A percentile compares a stretch with the other conserved stretches of the same genome.
Conservation (phyloP, 1,140 invertebrate species). For the Lanistes nyassanus region DNA sequence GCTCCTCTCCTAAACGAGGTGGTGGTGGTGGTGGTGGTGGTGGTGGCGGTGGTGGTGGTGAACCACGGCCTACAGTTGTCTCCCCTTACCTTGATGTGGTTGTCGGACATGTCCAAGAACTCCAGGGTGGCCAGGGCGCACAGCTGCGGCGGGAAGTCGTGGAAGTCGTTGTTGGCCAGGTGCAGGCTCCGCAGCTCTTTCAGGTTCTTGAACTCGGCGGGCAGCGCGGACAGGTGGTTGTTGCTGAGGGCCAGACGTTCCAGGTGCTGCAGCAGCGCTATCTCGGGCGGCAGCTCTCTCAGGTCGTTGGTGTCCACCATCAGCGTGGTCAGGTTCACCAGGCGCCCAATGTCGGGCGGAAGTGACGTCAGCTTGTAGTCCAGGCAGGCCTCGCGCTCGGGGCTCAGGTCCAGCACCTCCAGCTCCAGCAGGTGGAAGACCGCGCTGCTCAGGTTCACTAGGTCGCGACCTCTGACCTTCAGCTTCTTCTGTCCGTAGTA, state of each 20-base stretch:
- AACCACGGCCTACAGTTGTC: too few species aligned
- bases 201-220: conserved; percentile 55
- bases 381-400: conserved; percentile 64
- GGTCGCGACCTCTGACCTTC: conserved; percentile 56
- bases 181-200: conserved; percentile 63
- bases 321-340: conserved; percentile 60
- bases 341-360: conserved; percentile 57
- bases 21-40: too few species aligned
- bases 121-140: conserved; percentile 56
- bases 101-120: conserved; percentile 65
- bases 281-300: conserved; percentile 55
- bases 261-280: conserved; percentile 56
- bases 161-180: conserved; percentile 64
- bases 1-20: too few species aligned
- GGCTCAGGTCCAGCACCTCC: conserved; percentile 66
- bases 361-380: conserved; percentile 57
- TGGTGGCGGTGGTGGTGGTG: too few species aligned
- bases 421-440: conserved; percentile 62
- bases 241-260: conserved; percentile 65
- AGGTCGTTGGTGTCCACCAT: conserved; percentile 67
- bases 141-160: conserved; percentile 57
- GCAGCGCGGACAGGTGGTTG: conserved; percentile 59
- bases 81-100: conserved; percentile 37
- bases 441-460: conserved; percentile 51
- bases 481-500: conserved; percentile 62